Percentiles rank a stretch among this genome's conserved stretches.
Conservation (phyloP, 2,113 vertebrate genomes). For the Azemiops feae region DNA sequence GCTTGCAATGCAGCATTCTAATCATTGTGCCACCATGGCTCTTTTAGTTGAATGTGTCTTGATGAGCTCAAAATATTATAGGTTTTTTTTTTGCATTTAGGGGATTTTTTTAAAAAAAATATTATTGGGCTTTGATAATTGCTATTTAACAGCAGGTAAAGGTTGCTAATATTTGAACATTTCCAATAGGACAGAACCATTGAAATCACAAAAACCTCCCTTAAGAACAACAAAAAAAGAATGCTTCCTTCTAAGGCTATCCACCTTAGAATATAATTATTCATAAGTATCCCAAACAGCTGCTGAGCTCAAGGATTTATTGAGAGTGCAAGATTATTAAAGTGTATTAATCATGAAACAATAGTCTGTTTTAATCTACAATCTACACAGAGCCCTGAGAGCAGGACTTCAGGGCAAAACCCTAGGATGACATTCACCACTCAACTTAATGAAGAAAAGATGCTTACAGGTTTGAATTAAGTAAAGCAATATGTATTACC, state of each 20-base stretch:
- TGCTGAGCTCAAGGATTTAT: neutral
- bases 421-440: neutral
- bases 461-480: neutral
- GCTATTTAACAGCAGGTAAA: neutral
- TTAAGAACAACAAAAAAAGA: neutral
- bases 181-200: neutral
- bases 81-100: neutral
- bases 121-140: neutral
- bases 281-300: neutral
- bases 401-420: neutral
- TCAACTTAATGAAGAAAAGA: neutral
- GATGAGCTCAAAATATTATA: neutral
- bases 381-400: neutral
- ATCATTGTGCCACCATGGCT: neutral
- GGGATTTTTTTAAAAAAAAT: neutral
- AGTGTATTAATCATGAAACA: neutral
- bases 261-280: neutral
- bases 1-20: too few relatives aligned
- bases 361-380: neutral
- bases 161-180: neutral
- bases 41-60: neutral
- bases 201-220: neutral
- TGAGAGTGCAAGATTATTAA: neutral
- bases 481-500: neutral
- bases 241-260: neutral